Conservation (phyloP, 1,140 invertebrate genomes). For the Asbolus verrucosus region DNA sequence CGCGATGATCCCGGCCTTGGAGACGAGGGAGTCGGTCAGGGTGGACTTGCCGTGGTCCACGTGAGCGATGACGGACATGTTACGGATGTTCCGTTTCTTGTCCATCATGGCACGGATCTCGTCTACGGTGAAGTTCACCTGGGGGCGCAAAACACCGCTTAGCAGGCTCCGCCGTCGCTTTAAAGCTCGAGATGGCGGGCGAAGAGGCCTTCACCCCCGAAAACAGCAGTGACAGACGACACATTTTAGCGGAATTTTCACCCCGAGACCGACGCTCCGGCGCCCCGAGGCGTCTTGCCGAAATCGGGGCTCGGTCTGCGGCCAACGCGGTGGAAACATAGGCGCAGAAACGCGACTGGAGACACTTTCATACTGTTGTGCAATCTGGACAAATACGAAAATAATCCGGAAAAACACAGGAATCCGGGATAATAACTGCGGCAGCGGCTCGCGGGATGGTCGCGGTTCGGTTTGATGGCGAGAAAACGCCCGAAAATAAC, state of each 20-base stretch:
- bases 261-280: background rate
- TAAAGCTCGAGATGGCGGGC: no score
- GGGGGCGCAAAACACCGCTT: conserved; percentile 64
- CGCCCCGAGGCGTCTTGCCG: background rate
- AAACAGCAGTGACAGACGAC: no score
- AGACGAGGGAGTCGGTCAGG: conserved; percentile 98
- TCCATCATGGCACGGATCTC: conserved; percentile 99
- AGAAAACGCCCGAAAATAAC: conserved; percentile 66
- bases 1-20: conserved; percentile 99
- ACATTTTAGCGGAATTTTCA: background rate
- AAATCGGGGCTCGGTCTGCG: background rate
- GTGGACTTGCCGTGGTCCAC: conserved; percentile 99
- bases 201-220: no score
- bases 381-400: conserved; percentile 62
- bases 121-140: conserved; percentile 99
- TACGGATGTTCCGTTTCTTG: conserved; percentile 99
- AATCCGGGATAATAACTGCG: conserved; percentile 56
- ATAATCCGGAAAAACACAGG: conserved; percentile 59
- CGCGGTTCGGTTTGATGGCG: conserved; percentile 55
- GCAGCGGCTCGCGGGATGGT: background rate
- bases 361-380: conserved; percentile 63
- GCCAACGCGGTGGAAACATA: background rate
- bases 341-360: conserved; percentile 2
- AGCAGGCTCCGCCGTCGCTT: conserved; percentile 9
- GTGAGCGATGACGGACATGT: conserved; percentile 99